Base-by-base conservation (phyloP, 2,113 vertebrate species). In the Albula goreensis region DNA sequence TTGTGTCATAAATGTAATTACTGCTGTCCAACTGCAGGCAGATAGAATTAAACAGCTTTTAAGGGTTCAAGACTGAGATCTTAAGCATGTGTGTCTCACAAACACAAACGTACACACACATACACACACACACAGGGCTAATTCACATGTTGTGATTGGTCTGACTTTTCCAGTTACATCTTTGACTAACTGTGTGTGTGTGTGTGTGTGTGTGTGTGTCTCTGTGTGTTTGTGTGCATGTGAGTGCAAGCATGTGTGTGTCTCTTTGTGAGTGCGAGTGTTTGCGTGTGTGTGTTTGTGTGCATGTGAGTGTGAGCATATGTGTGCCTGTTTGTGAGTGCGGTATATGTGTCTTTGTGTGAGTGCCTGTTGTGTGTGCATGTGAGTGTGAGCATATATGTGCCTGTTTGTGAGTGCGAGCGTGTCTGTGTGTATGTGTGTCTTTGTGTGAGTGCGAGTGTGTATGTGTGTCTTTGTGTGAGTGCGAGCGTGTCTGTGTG, bases 1-100 rank as follows among this genome's bases (percentile, higher is more conserved):
- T 95, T 94, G 93, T 94, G 94, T 94, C 94, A 95, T 92, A 93
- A 94, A 94, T 93, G 93, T 94, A 94, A 95, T 95, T 94, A 93
- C 74, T 89, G 91, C 92, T 92, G 93, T 93, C 92, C 92, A 56
- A 90, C 91, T 93, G 88, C 85, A 90, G 92, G 89, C 90, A 94
- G 92, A 94, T 93, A 91, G 93, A 93, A 94, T 94, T 93, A 95
- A 93, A 90, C 93, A 91, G 89, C 91, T 93, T 92, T 90, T 89
- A 87, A 90, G 91, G 51, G 86, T 86, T 90, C 90, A 6, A 85
- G 77, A 89, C 86, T 50, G 81, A 85, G 9, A 60, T 11, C 74
- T 53, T 6, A 51, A 19, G 48, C 17, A 63, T 48, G 78, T 87
- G 25, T 49, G 12, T 66, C 10, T 56, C 88, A 66, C n/a, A n/a